Conservation (phyloP, 2,113 vertebrate genomes). For the Climacteris rufus region DNA sequence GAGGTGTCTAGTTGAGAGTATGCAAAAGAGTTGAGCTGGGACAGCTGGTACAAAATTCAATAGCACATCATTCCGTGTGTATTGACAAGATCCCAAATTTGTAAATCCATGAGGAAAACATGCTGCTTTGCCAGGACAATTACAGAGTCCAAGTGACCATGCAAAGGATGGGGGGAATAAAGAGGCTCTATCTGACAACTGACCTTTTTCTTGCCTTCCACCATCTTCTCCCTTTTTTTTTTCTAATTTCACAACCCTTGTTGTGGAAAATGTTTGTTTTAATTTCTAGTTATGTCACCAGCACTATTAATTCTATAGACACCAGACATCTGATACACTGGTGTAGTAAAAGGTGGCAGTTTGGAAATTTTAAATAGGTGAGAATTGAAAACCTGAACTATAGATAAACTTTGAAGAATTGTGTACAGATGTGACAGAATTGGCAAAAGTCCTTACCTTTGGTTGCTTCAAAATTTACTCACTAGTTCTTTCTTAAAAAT, state of each 20-base stretch:
- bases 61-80: neutral
- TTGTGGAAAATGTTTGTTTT: neutral
- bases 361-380: neutral
- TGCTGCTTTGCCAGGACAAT: neutral
- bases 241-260: neutral
- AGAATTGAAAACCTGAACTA: neutral
- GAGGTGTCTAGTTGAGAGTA: neutral
- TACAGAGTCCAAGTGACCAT: neutral
- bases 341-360: neutral
- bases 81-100: neutral
- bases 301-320: neutral
- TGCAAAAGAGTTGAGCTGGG: neutral
- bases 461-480: neutral
- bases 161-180: neutral
- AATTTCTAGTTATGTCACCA: neutral
- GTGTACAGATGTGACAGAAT: neutral
- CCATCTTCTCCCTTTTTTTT: fast-evolving
- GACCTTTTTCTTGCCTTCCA: neutral
- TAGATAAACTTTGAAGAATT: neutral
- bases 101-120: neutral
- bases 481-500: neutral
- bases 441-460: neutral
- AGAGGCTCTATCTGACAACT: neutral
- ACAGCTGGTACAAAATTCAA: neutral
- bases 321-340: neutral